A percentile compares a stretch with the other conserved stretches of the same genome.
These are phyloP conservation scores for Lycocorax pyrrhopterus DNA, from an alignment of 2,113 vertebrate genomes.

Conservation along the genomic window DNA sequence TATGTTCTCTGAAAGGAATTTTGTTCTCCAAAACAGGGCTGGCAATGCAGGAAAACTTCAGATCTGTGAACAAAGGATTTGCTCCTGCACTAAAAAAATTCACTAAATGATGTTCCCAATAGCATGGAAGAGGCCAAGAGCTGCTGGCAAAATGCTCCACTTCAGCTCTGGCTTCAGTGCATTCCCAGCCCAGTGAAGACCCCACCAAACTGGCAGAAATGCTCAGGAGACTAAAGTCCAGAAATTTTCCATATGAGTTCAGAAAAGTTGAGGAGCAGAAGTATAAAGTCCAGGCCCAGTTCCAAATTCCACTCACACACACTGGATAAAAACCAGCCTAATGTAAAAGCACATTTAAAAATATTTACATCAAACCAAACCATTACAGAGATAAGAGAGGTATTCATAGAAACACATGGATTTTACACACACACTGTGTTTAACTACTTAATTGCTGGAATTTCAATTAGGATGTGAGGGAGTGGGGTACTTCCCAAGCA, in stretches of 20 bases:
- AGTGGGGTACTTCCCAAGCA: background rate
- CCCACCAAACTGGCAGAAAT: background rate
- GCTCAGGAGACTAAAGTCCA: background rate
- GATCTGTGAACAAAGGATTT: background rate
- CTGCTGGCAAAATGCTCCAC: background rate
- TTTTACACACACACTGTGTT: background rate
- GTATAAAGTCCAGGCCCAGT: background rate
- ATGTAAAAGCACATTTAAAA: background rate
- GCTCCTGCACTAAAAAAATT: background rate
- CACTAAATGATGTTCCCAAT: background rate
- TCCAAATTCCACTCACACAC: background rate
- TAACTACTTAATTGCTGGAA: background rate
- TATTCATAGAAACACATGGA: background rate
- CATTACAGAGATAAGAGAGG: background rate
- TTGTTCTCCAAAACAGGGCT: background rate
- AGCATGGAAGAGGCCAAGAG: background rate
- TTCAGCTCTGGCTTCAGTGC: background rate
- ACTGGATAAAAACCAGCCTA: background rate
- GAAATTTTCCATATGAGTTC: background rate
- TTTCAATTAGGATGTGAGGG: background rate
- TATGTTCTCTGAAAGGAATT: background rate
- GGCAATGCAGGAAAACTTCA: background rate
- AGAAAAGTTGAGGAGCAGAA: background rate
- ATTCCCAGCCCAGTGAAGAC: background rate
- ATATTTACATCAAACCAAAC: background rate